Percentiles rank a stretch among this genome's conserved stretches.
Evolutionary conservation across 2,888 invertebrate genomes (phyloP).

Genomic region (Lumbricus terrestris): DNA sequence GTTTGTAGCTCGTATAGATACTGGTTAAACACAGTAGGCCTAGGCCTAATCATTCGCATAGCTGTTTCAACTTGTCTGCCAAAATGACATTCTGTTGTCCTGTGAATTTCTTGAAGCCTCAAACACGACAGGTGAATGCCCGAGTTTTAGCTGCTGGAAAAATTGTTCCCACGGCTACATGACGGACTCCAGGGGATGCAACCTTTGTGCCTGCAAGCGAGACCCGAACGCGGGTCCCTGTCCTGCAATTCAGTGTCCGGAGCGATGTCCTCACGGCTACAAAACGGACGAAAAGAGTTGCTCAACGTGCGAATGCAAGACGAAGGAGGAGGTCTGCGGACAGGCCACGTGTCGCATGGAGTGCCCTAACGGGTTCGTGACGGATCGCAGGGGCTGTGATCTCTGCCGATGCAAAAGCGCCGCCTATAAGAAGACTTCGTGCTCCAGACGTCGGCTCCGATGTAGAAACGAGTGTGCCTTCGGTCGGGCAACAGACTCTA

Average conservation of each 20-base stretch:
- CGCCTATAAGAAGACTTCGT: background rate
- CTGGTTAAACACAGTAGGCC: too few species aligned
- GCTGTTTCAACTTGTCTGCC: too few species aligned
- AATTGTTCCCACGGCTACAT: background rate
- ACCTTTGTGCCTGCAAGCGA: background rate
- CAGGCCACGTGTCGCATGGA: background rate
- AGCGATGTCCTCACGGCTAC: slow-evolving; percentile 23
- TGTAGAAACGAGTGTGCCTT: background rate
- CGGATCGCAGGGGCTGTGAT: slow-evolving; percentile 24
- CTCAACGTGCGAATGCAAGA: slow-evolving; percentile 18
- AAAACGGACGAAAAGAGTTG: slow-evolving; percentile 27
- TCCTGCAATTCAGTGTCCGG: background rate
- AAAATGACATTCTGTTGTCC: too few species aligned
- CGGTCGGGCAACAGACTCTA: background rate
- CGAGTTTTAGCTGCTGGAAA: too few species aligned
- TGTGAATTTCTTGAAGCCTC: too few species aligned
- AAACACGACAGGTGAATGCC: too few species aligned
- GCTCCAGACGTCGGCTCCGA: background rate
- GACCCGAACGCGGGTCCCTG: background rate
- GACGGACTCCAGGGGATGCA: background rate
- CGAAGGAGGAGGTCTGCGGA: background rate
- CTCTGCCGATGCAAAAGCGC: slow-evolving; percentile 21
- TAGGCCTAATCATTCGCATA: too few species aligned
- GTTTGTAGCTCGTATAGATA: too few species aligned
- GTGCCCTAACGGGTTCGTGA: background rate